Base-by-base conservation (phyloP, 2,888 invertebrate genomes). In the Caenorhabditis macrosperma region DNA sequence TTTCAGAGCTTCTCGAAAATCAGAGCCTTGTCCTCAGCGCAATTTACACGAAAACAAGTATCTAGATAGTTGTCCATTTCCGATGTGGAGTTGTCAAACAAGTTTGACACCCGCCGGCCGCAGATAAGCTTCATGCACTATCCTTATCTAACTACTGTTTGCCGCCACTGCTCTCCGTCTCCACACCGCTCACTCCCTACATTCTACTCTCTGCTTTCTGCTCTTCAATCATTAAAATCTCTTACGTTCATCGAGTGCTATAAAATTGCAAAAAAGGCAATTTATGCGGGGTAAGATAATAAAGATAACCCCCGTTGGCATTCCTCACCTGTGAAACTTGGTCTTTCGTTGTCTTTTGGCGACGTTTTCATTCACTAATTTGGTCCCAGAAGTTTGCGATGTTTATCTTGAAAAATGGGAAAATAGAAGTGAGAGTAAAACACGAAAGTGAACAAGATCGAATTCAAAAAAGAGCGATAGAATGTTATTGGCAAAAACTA, bases 301-400 rank as follows among this genome's bases (percentile, higher is more conserved):
- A 5, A 24, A 59, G 35, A 68, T 59, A 67, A 57, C 38, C 3
- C 17, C 44, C 17, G 15, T 44, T 20, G 44, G 17, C 33, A 67
- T 66, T 66, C 41, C 67, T 68, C 33, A 69, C 69, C 69, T 69
- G 41, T 69, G 52, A 60, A 60, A 41, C 30, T 69, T 52, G 69
- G 52, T 69, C 50, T 52, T 35, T 59, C 30, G 30, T 30, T 46
- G 20, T 22, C 35, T 22, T n/a, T 59, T 33, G 26, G 50, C 46
- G 28, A 28, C 52, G 60, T 69, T 69, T 52, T 26, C 69, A 69
- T 69, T 69, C 69, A 69, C 69, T 33, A 69, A 60, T 48, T 4
- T 52, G 69, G 69, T 69, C 69, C 57, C 59, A 69, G 44, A 59
- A 68, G 69, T 69, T 69, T 69, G 69, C 60, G 69, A 69, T 60